Base-by-base conservation (phyloP, 1,140 invertebrate species). In the Macrostomum lignano region DNA sequence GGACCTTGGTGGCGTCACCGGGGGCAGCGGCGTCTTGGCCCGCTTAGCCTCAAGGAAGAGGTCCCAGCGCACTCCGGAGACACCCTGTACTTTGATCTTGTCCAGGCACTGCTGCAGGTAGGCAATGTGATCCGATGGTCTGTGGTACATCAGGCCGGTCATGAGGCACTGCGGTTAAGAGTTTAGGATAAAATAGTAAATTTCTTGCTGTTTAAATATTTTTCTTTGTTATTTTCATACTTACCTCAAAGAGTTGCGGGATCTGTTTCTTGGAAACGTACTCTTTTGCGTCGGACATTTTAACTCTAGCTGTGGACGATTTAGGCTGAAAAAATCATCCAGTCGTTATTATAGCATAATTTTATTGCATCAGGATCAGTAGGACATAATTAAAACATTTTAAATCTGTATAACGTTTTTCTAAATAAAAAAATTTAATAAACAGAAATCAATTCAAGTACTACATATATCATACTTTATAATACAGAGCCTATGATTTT, bases 131-230 rank as follows among this genome's bases (percentile, higher is more conserved):
- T 55, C 52, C 19, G 44, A 37, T 19, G 55, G 55, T 29, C 50
- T 42, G 28, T 55, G 44, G 40, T 51, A 55, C 55, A 58, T 56
- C 25, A 58, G 36, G 6, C 52, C 55, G 31, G 55, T 56, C 52
- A 58, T 55, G 28, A 58, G 36, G 40, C 51, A 49, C 49, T 55
- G 42, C n/a, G 40, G 46, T 9, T n/a, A 24, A 24, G 23, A 24
- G 23, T 9, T 24, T 9, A 24, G n/a, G 9, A 9, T 24, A 9
- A 24, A 24, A 9, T 24, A 9, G n/a, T 24, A 9, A 24, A 24
- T 24, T 9, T 24, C 13, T 24, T 24, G n/a, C 13, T 24, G n/a
- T n/a, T n/a, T n/a, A n/a, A n/a, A n/a, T n/a, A n/a, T n/a, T n/a
- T n/a, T n/a, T 7, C 6, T 14, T 5, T 17, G n/a, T 13, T 11